phyloP scores from a whole-genome alignment of 2,797 vertebrate species.

The Tenualosa thibaudeaui region DNA sequence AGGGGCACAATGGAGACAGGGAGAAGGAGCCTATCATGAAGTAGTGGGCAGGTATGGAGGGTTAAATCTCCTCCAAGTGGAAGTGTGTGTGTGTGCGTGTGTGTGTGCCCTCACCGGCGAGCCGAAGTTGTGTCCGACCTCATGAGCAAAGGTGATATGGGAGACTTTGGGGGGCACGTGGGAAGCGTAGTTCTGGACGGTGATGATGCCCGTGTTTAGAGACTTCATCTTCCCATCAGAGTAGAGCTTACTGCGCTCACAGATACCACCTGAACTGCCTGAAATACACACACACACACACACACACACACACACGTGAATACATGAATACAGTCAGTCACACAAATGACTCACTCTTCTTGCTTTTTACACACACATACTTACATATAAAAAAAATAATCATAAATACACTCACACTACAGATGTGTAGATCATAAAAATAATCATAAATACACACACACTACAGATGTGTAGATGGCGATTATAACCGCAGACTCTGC shows the following conservation, averaged over 20 bases:
- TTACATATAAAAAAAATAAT: no score
- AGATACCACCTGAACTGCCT: conserved; percentile 97
- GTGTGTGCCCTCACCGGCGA: conserved; percentile 84
- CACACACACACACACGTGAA: not conserved
- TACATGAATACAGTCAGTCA: not conserved
- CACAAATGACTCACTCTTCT: conserved; percentile 72
- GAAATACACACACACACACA: not conserved
- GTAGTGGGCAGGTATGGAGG: no score
- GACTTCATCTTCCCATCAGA: conserved; percentile 94
- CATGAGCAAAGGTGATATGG: conserved; percentile 97
- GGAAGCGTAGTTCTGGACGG: conserved; percentile 96
- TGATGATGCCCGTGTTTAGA: conserved; percentile 97
- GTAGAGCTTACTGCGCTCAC: conserved; percentile 90
- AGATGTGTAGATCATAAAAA: no score
- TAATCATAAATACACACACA: no score
- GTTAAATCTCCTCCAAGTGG: no score
- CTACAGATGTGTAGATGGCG: no score
- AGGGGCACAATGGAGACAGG: no score
- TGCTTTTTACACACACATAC: no score
- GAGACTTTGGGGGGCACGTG: conserved; percentile 97
- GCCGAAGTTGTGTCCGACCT: conserved; percentile 97
- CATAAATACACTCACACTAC: no score
- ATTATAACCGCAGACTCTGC: no score
- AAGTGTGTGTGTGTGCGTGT: no score
- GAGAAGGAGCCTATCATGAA: no score